phyloP scores from a whole-genome alignment of 2,888 invertebrate species.

The Eumacrocentrus americanus region DNA sequence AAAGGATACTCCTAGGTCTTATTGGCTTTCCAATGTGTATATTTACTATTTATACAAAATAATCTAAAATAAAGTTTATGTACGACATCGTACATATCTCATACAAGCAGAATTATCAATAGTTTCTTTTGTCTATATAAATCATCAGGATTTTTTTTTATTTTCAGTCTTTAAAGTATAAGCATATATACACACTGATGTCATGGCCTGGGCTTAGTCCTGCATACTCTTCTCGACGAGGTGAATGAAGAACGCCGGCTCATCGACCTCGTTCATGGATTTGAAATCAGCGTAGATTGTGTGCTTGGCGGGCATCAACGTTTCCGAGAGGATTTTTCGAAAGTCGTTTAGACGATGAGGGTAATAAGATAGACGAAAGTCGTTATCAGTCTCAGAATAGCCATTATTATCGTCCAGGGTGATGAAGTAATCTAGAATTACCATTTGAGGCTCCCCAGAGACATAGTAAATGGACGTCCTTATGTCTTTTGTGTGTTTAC shows the following conservation, averaged over 20 bases:
- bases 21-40: conserved; percentile 39
- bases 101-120: conserved; percentile 2
- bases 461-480: conserved; percentile 85
- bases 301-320: conserved; percentile 72
- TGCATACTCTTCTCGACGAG: conserved; percentile 70
- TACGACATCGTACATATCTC: conserved; percentile 39
- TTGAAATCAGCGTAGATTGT: conserved; percentile 84
- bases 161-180: not conserved
- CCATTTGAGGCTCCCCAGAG: conserved; percentile 75
- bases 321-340: conserved; percentile 72
- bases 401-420: conserved; percentile 52
- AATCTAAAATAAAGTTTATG: conserved; percentile 39
- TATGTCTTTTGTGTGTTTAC: conserved; percentile 80
- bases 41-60: conserved; percentile 42
- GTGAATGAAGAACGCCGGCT: conserved; percentile 86
- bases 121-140: not conserved
- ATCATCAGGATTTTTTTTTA: not conserved
- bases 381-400: conserved; percentile 64
- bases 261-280: conserved; percentile 67
- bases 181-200: not conserved
- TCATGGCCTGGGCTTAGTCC: no score
- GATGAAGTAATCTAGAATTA: conserved; percentile 83
- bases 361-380: conserved; percentile 87
- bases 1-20: conserved; percentile 31
- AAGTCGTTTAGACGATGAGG: conserved; percentile 80